A percentile compares a stretch with the other conserved stretches of the same genome.
These are phyloP conservation scores for Brachionus paranguensis DNA, from an alignment of 1,140 invertebrate genomes.

Conservation along the genomic window DNA sequence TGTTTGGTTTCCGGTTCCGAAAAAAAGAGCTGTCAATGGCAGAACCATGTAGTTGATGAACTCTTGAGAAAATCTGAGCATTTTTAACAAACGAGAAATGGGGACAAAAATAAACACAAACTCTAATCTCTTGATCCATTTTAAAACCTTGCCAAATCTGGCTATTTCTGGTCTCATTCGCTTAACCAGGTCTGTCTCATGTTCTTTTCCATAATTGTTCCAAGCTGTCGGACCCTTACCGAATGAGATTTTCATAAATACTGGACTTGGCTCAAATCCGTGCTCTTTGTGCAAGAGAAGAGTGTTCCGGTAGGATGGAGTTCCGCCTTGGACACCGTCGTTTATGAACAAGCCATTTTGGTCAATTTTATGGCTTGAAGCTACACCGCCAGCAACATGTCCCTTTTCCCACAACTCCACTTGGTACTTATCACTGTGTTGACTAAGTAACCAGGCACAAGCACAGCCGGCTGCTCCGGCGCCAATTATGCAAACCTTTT, in stretches of 20 bases:
- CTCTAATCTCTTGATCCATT: conserved; percentile 46
- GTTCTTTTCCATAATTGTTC: conserved; percentile 46
- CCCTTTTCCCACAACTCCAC: conserved; percentile 47
- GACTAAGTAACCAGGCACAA: conserved; percentile 43
- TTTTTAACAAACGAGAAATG: conserved; percentile 45
- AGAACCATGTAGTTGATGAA: conserved; percentile 48
- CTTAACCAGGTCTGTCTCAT: conserved; percentile 43
- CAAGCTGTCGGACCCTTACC: conserved; percentile 46
- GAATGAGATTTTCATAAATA: conserved; percentile 48
- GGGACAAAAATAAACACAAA: conserved; percentile 47
- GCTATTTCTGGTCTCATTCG: conserved; percentile 44
- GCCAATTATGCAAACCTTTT: conserved; percentile 45
- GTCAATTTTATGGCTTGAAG: conserved; percentile 43
- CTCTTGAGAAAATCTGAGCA: conserved; percentile 46
- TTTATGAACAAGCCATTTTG: conserved; percentile 44
- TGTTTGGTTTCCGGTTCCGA: conserved; percentile 49
- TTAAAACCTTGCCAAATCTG: conserved; percentile 44
- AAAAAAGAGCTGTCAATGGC: conserved; percentile 49
- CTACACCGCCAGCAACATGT: conserved; percentile 45
- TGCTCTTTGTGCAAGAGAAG: conserved; percentile 45
- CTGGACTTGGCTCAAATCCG: conserved; percentile 44
- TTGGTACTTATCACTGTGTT: conserved; percentile 44
- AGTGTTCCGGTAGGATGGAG: conserved; percentile 46
- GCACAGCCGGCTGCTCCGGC: conserved; percentile 46
- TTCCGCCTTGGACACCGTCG: conserved; percentile 48